Base-by-base conservation (phyloP, 2,113 vertebrate genomes). In the Ramphastos sulfuratus region DNA sequence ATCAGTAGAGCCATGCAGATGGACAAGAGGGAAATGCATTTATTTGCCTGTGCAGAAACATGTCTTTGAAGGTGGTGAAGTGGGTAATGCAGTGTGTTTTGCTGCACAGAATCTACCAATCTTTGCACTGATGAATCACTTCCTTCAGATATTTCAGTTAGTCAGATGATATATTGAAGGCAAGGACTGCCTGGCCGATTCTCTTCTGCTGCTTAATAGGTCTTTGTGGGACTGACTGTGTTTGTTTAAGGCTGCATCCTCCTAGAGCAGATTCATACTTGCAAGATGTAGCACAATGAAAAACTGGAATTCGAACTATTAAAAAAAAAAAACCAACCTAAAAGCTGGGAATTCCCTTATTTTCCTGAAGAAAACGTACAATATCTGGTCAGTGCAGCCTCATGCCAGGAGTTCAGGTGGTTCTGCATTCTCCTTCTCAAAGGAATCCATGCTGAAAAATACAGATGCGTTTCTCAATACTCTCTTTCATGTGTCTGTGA, bases 11-110 rank as follows among this genome's bases (percentile, higher is more conserved):
- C 25, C 1, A 2, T 81, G 61, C 59, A 64, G 87, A 87, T 30
- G 75, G 72, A 89, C 0, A 0, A 67, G 80, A 60, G 25, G 70
- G 65, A 65, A 87, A 95, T 14, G 18, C 27, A 55, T 39, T 73
- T 85, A 55, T 39, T 73, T 85, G 71, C 75, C 42, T 69, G 66
- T 90, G 85, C 81, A 92, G 84, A 78, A 93, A 89, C 17, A 18
- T 8, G 12, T 73, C 39, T 74, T 75, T 73, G 31, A 56, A 78
- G 59, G 56, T 65, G 61, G 61, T 64, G 39, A 69, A 82, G 31
- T 78, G 77, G 48, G 65, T 85, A 91, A 65, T 2, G 3, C 21
- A 16, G 54, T 1, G 2, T 20, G 27, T 83, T 91, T 81, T 92
- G 69, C 50, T 78, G 58, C 19, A 64, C 30, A 9, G 64, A 75